Conservation (phyloP, 92 coral and sea anemone genomes). For the Chrysogorgia sp. region DNA sequence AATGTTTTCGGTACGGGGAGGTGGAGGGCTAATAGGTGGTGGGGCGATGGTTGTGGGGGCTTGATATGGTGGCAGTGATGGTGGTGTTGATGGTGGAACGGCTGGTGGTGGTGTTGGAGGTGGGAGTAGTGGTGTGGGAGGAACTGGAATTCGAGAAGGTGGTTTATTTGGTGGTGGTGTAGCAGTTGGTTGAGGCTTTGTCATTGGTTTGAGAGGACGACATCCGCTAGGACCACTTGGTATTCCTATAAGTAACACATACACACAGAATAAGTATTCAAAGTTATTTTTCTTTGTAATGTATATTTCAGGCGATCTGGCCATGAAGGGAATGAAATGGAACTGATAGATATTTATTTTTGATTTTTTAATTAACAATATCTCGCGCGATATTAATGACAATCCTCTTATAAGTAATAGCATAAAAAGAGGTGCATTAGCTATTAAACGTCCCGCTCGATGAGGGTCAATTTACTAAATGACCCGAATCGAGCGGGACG, state of each 20-base stretch:
- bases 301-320: not conserved
- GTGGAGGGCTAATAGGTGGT: constrained; percentile 18
- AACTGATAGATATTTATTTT: too few relatives aligned
- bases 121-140: constrained; percentile 37
- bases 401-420: too few relatives aligned
- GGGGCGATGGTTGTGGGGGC: constrained; percentile 4
- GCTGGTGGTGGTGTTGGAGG: constrained; percentile 29
- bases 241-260: constrained; percentile 2
- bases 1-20: not conserved
- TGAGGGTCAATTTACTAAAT: too few relatives aligned
- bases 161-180: not conserved
- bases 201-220: constrained; percentile 11
- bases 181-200: too few relatives aligned
- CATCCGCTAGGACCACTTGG: constrained; percentile 14
- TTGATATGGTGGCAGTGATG: not conserved
- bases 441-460: too few relatives aligned
- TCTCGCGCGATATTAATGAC: too few relatives aligned
- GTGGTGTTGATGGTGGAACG: constrained; percentile 3
- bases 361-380: too few relatives aligned
- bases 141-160: constrained; percentile 53
- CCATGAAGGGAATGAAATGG: not conserved
- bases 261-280: not conserved
- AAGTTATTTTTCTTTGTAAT: not conserved
- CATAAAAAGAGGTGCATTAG: too few relatives aligned
- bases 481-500: too few relatives aligned